These are phyloP conservation scores for Sinelater perroti DNA, from an alignment of 2,888 invertebrate genomes.

Conservation along the genomic window DNA sequence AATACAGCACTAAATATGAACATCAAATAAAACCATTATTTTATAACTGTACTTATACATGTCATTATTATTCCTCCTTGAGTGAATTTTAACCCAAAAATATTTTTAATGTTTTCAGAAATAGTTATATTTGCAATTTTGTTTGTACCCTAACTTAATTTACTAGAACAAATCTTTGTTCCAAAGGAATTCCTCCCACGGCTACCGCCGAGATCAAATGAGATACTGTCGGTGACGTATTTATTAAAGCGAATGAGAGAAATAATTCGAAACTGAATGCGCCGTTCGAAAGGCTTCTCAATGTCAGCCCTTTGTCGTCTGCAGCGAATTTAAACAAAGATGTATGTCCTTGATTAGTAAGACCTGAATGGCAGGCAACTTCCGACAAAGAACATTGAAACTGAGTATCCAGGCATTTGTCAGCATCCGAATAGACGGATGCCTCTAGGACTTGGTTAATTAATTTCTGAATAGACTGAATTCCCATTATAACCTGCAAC, in stretches of 20 bases:
- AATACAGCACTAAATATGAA: too few species aligned
- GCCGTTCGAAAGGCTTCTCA: conserved; percentile 22
- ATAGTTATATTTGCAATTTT: too few species aligned
- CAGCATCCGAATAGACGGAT: conserved; percentile 32
- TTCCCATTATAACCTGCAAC: conserved; percentile 41
- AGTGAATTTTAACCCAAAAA: too few species aligned
- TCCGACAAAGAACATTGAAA: conserved; percentile 34
- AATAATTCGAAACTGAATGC: conserved; percentile 29
- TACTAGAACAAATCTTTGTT: too few species aligned
- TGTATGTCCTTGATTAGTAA: conserved; percentile 32
- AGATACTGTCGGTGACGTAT: conserved; percentile 27
- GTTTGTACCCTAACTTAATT: too few species aligned
- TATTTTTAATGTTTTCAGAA: too few species aligned
- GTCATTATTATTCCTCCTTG: too few species aligned
- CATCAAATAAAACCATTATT: too few species aligned
- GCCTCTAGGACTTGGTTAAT: conserved; percentile 42
- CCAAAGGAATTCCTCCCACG: too few species aligned
- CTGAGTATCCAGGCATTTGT: conserved; percentile 29
- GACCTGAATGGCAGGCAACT: conserved; percentile 30
- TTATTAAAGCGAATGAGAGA: conserved; percentile 29
- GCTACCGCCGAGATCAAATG: conserved; percentile 13
- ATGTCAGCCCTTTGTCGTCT: conserved; percentile 32
- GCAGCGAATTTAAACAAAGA: conserved; percentile 31
- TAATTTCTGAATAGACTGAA: conserved; percentile 44
- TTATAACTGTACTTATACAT: too few species aligned